phyloP scores from a whole-genome alignment of 2,888 invertebrate species.

The Notodonta ziczac region DNA sequence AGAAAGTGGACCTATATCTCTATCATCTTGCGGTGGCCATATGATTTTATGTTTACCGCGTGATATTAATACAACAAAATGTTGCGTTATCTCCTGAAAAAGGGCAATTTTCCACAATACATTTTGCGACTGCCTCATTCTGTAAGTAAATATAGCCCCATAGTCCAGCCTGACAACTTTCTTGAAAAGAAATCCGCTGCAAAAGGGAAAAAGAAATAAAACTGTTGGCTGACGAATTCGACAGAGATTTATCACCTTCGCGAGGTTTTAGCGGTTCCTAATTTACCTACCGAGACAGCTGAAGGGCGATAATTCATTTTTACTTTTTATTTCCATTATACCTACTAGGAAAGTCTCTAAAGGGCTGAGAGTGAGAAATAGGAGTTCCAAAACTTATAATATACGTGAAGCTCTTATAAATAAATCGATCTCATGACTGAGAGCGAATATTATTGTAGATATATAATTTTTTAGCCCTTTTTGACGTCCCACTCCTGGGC shows the following conservation, averaged over 20 bases:
- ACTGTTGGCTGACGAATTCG: slow-evolving; percentile 73
- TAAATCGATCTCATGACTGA: no score
- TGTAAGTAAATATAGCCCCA: not conserved
- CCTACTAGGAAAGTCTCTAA: not conserved
- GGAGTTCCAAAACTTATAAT: no score
- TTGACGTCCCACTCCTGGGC: no score
- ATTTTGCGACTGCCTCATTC: not conserved
- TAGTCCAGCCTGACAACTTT: slow-evolving; percentile 53
- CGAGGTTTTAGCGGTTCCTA: slow-evolving; percentile 66
- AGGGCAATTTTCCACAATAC: not conserved
- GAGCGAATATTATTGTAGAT: no score
- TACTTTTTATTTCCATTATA: slow-evolving; percentile 29
- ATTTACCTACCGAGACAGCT: slow-evolving; percentile 59
- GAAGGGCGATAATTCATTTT: slow-evolving; percentile 51
- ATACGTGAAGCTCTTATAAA: no score
- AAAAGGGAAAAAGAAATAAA: slow-evolving; percentile 65
- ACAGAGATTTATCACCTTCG: slow-evolving; percentile 72
- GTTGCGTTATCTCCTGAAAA: not conserved
- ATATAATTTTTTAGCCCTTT: no score
- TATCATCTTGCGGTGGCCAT: not conserved
- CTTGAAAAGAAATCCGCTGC: slow-evolving; percentile 57
- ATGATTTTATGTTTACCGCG: not conserved
- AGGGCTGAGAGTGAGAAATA: not conserved
- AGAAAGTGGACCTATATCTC: not conserved
- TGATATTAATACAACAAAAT: not conserved